These are phyloP conservation scores for Avahi laniger DNA, from an alignment of 2,797 vertebrate genomes.

Conservation along the genomic window DNA sequence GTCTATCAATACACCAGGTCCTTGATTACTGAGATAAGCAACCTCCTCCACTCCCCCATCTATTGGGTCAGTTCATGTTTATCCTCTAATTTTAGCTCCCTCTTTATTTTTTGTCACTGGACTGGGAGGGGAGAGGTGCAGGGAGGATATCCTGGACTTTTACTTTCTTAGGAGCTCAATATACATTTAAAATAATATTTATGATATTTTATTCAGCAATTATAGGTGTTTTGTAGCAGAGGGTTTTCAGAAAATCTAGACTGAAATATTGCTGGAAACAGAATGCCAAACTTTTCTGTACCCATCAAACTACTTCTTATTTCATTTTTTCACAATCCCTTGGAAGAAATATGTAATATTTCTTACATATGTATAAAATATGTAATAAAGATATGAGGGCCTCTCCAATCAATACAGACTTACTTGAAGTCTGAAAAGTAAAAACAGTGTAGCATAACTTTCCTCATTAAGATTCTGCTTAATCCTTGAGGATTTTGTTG, in stretches of 20 bases:
- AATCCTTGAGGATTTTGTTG: constrained; percentile 53
- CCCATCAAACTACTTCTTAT: background rate
- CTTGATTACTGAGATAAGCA: background rate
- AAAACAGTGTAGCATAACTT: background rate
- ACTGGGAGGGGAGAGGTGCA: background rate
- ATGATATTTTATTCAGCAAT: background rate
- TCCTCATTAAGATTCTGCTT: constrained; percentile 35
- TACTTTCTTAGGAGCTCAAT: background rate
- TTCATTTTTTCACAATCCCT: background rate
- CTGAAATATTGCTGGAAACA: background rate
- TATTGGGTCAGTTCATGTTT: background rate
- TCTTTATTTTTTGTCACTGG: background rate
- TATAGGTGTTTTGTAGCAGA: background rate
- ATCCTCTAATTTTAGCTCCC: background rate
- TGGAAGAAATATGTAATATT: background rate
- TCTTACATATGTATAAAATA: background rate
- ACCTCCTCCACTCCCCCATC: background rate
- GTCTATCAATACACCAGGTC: background rate
- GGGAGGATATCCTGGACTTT: background rate
- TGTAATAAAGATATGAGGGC: background rate
- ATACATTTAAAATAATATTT: constrained; percentile 34
- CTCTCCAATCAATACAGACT: background rate
- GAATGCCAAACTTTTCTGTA: background rate
- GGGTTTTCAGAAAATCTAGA: background rate
- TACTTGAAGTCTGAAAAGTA: constrained; percentile 12